Evolutionary conservation across 2,888 invertebrate species (phyloP), one percentile per base, ranked within the genome.

Genomic region (Plebejus anna): DNA sequence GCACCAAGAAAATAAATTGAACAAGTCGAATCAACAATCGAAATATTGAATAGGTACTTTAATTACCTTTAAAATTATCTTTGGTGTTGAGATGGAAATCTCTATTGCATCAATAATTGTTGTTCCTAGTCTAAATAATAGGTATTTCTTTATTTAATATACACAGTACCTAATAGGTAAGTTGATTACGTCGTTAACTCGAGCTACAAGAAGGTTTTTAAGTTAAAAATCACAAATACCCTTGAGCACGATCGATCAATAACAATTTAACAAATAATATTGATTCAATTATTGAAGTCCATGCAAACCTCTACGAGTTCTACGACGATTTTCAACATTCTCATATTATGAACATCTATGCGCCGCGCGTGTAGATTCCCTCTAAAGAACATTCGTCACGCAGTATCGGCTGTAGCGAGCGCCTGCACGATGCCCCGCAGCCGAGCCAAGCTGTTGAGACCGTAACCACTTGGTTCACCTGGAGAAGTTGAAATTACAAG

Each of bases 361-460:
- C 22, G 22, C 47, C 3, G 42, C 22, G 47, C 6, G 6, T n/a
- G 32, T 22, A 51, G 28, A 13, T 16, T 55, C 16, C 16, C 55
- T 55, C 4, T 32, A 7, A 55, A 7, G 13, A 47, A 11, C 75
- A 72, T 55, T 11, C 6, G 80, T 88, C 84, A 89, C 59, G 86
- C 83, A 16, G 79, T 80, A 79, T 89, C 87, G 78, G 92, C 90
- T 13, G 89, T 90, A 11, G 95, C 94, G 78, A 96, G 94, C 77
- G 96, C 96, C 87, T 96, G 96, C 0, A 96, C 96, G 80, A 96
- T 96, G 82, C 96, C 95, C 70, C 96, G 94, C 22, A 96, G 90
- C 57, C 96, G 94, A 78, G 96, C 96, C 70, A 96, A 87, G 81
- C 96, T 96, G 84, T 95, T 95, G 4, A 94, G 92, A 0, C 90